These are phyloP conservation scores for Caenorhabditis latens DNA, from an alignment of 1,140 invertebrate species.

Conservation along the genomic window DNA sequence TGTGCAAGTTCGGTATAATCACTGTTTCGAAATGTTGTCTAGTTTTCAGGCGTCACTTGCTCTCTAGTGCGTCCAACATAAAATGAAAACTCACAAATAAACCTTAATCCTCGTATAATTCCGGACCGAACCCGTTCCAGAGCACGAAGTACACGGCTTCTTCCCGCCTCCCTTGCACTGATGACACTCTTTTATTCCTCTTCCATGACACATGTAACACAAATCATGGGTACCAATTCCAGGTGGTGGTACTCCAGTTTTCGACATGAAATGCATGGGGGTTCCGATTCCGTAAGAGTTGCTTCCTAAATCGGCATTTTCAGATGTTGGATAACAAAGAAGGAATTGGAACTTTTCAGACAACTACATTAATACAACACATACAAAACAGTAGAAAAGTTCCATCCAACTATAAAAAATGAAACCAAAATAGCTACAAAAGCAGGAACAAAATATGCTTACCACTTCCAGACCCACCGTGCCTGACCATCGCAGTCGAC, in stretches of 20 bases:
- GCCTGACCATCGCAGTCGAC: conserved; percentile 71
- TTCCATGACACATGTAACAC: conserved; percentile 76
- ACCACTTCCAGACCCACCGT: conserved; percentile 47
- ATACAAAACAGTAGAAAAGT: too few relatives aligned
- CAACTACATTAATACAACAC: too few relatives aligned
- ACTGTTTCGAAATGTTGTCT: too few relatives aligned
- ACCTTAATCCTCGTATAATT: conserved; percentile 76
- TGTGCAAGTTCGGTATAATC: too few relatives aligned
- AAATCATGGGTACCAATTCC: conserved; percentile 75
- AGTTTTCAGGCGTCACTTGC: too few relatives aligned
- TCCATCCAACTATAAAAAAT: neutral
- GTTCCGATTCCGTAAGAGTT: conserved; percentile 74
- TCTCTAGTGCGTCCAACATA: too few relatives aligned
- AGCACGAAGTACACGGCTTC: conserved; percentile 74
- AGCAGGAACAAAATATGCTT: conserved; percentile 20
- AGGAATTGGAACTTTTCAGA: neutral
- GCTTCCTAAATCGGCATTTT: conserved; percentile 23
- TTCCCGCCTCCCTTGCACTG: conserved; percentile 78
- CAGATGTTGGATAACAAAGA: conserved; percentile 23
- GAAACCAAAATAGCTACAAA: neutral
- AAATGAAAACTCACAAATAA: conserved; percentile 74
- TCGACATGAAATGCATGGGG: conserved; percentile 78
- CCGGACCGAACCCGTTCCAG: conserved; percentile 73
- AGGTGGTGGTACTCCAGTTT: conserved; percentile 76
- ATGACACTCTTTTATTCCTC: conserved; percentile 75